Evolutionary conservation across 2,888 invertebrate species (phyloP).

Genomic region (Synanthedon formicaeformis): DNA sequence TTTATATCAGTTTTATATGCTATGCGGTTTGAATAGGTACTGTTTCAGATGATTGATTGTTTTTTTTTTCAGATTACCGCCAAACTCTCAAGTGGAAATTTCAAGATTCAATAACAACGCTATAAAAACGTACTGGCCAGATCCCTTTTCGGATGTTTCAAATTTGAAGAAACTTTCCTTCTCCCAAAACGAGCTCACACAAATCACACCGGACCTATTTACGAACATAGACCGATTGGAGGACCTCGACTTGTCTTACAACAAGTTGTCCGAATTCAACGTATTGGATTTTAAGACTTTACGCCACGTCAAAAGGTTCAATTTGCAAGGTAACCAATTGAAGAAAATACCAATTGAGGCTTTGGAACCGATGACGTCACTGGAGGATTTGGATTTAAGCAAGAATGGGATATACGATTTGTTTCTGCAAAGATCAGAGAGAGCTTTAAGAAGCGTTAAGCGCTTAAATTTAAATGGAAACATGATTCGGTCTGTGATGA

Average conservation of each 20-base stretch:
- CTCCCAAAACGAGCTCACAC: constrained; percentile 55
- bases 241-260: constrained; percentile 66
- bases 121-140: constrained; percentile 58
- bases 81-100: constrained; percentile 48
- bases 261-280: constrained; percentile 51
- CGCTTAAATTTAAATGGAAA: constrained; percentile 64
- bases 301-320: constrained; percentile 40
- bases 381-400: constrained; percentile 61
- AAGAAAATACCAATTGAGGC: constrained; percentile 47
- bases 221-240: constrained; percentile 47
- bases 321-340: constrained; percentile 57
- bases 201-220: constrained; percentile 56
- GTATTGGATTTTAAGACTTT: constrained; percentile 46
- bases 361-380: constrained; percentile 35
- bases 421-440: constrained; percentile 35
- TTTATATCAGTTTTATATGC: too few relatives aligned
- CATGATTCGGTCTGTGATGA: constrained; percentile 45
- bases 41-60: not conserved
- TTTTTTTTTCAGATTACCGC: constrained; percentile 47
- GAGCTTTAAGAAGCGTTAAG: constrained; percentile 35
- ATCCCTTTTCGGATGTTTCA: constrained; percentile 48
- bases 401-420: constrained; percentile 54
- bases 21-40: too few relatives aligned
- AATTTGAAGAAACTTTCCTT: constrained; percentile 55
- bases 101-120: constrained; percentile 52